phyloP scores from a whole-genome alignment of 2,888 invertebrate genomes.

The Cylindroiulus punctatus region DNA sequence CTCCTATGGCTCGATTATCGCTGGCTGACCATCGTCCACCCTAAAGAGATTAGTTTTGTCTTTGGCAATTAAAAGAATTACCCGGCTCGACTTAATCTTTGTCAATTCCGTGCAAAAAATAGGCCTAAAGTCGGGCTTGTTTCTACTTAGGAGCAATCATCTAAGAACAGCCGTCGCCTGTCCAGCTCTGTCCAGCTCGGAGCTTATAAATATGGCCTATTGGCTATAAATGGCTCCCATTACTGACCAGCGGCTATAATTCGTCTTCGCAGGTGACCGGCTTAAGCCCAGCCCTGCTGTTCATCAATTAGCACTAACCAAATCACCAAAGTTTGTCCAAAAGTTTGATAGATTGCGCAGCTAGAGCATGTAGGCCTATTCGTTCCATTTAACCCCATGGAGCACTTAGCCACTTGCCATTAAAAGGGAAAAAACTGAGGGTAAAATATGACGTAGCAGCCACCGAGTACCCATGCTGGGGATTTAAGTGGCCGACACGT shows the following conservation, averaged over 20 bases:
- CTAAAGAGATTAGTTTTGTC: conserved; percentile 55
- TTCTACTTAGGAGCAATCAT: conserved; percentile 47
- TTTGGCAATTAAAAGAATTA: conserved; percentile 55
- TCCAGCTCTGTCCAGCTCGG: conserved; percentile 28
- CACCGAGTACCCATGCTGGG: neutral
- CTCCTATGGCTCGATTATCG: conserved; percentile 30
- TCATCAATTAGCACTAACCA: conserved; percentile 52
- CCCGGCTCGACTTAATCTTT: conserved; percentile 53
- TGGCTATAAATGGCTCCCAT: conserved; percentile 46
- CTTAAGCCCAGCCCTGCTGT: conserved; percentile 44
- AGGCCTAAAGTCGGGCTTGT: conserved; percentile 21
- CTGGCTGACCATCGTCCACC: conserved; percentile 48
- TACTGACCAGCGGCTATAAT: conserved; percentile 40
- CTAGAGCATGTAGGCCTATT: neutral
- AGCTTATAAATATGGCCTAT: conserved; percentile 47
- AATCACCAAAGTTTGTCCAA: conserved; percentile 40
- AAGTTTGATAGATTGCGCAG: neutral
- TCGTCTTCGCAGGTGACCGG: conserved; percentile 50
- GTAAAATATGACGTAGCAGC: conserved; percentile 5
- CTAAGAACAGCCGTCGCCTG: conserved; percentile 43
- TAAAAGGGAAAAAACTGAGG: neutral
- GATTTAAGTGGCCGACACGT: neutral
- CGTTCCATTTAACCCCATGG: conserved; percentile 11
- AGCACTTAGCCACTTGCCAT: conserved; percentile 9
- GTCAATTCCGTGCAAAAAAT: conserved; percentile 48